Evolutionary conservation across 2,113 vertebrate species (phyloP).

Genomic region (Myodes glareolus): DNA sequence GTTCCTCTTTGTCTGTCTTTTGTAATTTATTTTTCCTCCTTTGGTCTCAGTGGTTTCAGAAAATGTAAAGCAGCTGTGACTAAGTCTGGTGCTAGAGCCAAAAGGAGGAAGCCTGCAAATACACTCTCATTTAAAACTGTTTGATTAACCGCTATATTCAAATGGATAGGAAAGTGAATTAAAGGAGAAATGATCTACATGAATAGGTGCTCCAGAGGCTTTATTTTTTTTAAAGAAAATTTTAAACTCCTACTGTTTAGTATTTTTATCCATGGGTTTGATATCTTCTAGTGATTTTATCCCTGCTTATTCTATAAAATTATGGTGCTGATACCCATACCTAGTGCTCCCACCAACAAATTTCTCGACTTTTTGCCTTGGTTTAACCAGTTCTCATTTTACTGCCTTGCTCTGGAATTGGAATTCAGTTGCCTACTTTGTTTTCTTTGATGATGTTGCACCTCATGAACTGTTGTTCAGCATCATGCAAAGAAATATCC

Average conservation of each 20-base stretch:
- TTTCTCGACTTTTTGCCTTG: not conserved
- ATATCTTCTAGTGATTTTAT: too few species aligned
- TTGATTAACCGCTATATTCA: not conserved
- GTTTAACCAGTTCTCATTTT: not conserved
- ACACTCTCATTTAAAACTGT: not conserved
- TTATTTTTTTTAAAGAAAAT: not conserved
- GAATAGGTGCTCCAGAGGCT: not conserved
- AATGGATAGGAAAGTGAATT: not conserved
- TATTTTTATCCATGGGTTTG: not conserved
- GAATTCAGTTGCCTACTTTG: not conserved
- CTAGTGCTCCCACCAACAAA: not conserved
- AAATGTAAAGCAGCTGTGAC: not conserved
- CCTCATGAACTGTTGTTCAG: not conserved
- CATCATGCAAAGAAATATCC: not conserved
- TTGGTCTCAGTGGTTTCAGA: not conserved
- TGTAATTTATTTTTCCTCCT: not conserved
- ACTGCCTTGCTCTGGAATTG: not conserved
- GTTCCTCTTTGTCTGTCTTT: not conserved
- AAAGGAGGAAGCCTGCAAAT: not conserved
- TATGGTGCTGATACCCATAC: not conserved
- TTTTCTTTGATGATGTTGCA: not conserved
- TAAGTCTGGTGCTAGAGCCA: fast-evolving
- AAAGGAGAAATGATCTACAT: not conserved
- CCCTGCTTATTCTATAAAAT: not conserved
- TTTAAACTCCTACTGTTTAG: not conserved